Conservation (phyloP, 2,113 vertebrate species). For the Hiodon tergisus region DNA sequence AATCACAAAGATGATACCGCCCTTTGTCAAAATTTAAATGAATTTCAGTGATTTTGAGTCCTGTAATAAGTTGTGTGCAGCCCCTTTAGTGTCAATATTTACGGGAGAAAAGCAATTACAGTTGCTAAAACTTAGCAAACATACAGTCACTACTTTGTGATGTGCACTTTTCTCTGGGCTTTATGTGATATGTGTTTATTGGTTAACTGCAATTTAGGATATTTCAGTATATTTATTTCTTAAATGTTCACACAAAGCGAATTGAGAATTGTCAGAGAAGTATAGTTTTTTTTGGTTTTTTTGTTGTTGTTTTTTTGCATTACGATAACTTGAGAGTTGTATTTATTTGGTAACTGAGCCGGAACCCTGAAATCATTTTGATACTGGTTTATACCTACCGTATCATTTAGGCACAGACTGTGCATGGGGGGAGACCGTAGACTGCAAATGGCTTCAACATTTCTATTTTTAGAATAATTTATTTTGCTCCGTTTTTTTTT, state of each 20-base stretch:
- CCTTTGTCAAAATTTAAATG: not conserved
- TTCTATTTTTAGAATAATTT: not conserved
- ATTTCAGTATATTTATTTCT: not conserved
- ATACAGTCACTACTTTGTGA: not conserved
- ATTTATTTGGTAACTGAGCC: conserved; percentile 23
- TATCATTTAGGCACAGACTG: not conserved
- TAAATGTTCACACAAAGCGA: not conserved
- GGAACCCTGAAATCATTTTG: conserved; percentile 35
- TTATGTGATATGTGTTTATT: too few species aligned
- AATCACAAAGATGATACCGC: not conserved
- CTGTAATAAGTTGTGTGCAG: not conserved
- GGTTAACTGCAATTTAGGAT: too few species aligned
- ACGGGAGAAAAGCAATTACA: not conserved
- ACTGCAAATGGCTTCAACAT: not conserved
- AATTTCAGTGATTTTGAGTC: not conserved
- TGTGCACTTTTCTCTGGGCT: too few species aligned
- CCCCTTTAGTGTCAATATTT: conserved; percentile 11
- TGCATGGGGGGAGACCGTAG: not conserved
- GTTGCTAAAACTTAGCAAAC: not conserved
- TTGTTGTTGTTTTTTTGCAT: too few species aligned
- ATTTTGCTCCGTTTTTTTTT: not conserved
- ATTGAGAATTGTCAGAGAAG: not conserved
- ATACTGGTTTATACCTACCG: conserved; percentile 23
- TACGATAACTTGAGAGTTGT: not conserved
- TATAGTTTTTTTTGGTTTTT: not conserved